These are phyloP conservation scores for Portevinia maculata DNA, from an alignment of 2,888 invertebrate genomes.

Conservation along the genomic window DNA sequence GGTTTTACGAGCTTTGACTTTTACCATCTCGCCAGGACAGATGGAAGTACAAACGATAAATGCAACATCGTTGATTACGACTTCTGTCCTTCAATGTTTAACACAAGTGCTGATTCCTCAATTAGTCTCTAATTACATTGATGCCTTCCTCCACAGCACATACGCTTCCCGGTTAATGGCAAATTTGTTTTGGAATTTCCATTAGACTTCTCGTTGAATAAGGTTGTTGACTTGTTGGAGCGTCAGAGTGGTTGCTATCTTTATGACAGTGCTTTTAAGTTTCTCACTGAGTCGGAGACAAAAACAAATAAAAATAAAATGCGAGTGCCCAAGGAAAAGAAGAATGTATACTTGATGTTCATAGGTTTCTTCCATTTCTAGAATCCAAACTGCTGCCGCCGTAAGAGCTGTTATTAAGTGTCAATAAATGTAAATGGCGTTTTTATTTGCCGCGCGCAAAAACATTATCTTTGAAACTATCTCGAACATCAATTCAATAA, in stretches of 20 bases:
- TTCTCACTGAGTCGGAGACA: slow-evolving; percentile 5
- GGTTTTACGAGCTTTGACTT: slow-evolving; percentile 43
- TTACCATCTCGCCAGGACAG: slow-evolving; percentile 1
- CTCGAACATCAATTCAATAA: slow-evolving; percentile 5
- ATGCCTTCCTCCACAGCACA: slow-evolving; percentile 9
- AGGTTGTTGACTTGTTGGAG: slow-evolving; percentile 50
- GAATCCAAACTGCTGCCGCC: slow-evolving; percentile 6
- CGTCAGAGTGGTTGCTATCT: slow-evolving; percentile 40
- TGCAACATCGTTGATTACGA: slow-evolving; percentile 53
- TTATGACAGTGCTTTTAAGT: slow-evolving; percentile 39
- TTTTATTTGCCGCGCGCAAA: slow-evolving; percentile 43
- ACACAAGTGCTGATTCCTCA: slow-evolving; percentile 53
- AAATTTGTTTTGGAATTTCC: slow-evolving; percentile 45
- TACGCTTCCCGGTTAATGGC: slow-evolving; percentile 11
- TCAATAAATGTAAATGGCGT: slow-evolving; percentile 51
- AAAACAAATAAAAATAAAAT: not conserved
- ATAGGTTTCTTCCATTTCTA: slow-evolving; percentile 22
- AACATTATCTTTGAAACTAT: slow-evolving; percentile 28
- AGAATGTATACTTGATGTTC: slow-evolving; percentile 12
- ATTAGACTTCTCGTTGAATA: slow-evolving; percentile 25
- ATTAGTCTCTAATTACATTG: slow-evolving; percentile 69
- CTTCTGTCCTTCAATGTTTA: slow-evolving; percentile 51
- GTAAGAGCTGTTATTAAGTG: slow-evolving; percentile 6
- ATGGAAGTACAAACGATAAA: slow-evolving; percentile 41
- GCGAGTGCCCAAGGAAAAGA: no score